Conservation (phyloP, 2,888 invertebrate genomes). For the Hydraecia micacea region DNA sequence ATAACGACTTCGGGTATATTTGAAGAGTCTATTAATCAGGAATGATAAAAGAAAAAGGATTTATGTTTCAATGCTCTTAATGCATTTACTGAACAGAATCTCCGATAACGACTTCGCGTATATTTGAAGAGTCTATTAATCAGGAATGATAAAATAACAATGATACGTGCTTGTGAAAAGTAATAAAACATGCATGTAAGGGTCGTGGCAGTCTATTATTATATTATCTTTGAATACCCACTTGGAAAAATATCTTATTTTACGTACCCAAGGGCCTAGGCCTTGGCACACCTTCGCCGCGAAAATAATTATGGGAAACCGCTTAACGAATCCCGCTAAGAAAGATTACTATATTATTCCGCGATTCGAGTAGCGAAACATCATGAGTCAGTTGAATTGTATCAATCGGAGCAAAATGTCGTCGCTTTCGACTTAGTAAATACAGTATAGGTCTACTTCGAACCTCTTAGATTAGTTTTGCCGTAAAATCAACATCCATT, state of each 20-base stretch:
- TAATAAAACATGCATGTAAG: not conserved
- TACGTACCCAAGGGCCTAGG: too few species aligned
- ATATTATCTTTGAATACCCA: not conserved
- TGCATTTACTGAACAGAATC: conserved; percentile 18
- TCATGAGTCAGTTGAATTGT: not conserved
- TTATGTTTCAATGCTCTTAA: conserved; percentile 35
- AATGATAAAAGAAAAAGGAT: not conserved
- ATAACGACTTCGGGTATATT: too few species aligned
- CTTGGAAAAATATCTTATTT: not conserved
- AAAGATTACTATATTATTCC: not conserved
- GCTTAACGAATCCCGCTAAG: not conserved
- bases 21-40: too few species aligned
- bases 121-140: conserved; percentile 13
- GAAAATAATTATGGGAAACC: not conserved
- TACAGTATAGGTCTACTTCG: not conserved
- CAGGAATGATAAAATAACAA: not conserved
- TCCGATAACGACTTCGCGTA: conserved; percentile 2
- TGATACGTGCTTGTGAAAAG: not conserved
- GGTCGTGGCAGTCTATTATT: not conserved
- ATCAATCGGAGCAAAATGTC: not conserved
- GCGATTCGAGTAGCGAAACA: not conserved
- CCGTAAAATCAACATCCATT: not conserved
- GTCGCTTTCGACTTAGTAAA: not conserved
- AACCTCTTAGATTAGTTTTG: not conserved
- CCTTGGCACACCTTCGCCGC: too few species aligned